phyloP scores from a whole-genome alignment of 2,113 vertebrate genomes.

The Myiopsitta monachus region DNA sequence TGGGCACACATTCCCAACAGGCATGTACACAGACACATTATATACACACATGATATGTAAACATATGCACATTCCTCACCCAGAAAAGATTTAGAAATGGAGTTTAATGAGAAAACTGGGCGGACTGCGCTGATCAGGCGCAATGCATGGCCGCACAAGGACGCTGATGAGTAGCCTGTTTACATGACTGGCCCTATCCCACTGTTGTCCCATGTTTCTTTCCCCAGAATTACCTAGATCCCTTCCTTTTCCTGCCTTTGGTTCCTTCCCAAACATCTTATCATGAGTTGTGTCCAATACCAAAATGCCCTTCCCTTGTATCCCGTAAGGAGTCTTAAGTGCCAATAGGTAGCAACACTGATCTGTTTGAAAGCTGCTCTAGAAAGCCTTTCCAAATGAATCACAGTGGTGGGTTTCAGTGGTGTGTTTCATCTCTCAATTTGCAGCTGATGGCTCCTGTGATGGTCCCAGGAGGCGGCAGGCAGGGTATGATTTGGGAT shows the following conservation, averaged over 20 bases:
- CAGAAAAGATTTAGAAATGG: neutral
- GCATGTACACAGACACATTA: rapidly evolving
- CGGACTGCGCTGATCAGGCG: neutral
- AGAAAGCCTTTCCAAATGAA: neutral
- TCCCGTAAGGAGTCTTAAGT: neutral
- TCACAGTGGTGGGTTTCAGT: neutral
- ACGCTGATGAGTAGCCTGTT: neutral
- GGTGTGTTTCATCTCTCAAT: neutral
- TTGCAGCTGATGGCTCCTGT: neutral
- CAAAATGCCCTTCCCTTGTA: neutral
- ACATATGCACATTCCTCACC: neutral
- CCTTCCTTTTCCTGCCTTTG: neutral
- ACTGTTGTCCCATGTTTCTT: neutral
- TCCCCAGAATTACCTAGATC: neutral
- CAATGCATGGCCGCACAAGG: neutral
- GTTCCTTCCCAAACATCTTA: neutral
- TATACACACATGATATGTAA: neutral
- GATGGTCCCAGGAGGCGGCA: neutral
- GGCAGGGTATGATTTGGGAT: neutral
- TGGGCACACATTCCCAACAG: rapidly evolving
- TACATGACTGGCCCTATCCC: neutral
- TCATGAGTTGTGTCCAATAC: rapidly evolving
- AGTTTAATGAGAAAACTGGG: neutral
- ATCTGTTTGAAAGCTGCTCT: neutral
- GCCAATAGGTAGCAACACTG: rapidly evolving